A percentile compares a stretch with the other conserved stretches of the same genome.
Evolutionary conservation across 2,888 invertebrate species (phyloP).

Genomic region (Eutolmus rufibarbis): DNA sequence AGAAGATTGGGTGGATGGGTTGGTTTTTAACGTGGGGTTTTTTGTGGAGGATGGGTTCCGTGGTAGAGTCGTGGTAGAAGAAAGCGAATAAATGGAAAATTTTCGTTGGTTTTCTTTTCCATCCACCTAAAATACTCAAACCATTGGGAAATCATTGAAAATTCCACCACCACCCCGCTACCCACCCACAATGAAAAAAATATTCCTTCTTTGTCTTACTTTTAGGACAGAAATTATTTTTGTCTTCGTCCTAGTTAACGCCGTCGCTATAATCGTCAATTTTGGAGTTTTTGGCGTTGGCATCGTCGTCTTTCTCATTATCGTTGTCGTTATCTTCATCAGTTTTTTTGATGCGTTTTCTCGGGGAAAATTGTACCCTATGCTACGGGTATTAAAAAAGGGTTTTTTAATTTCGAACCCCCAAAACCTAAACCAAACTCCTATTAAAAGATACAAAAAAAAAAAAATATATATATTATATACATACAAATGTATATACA

Average conservation of each 20-base stretch:
- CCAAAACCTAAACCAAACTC: background rate
- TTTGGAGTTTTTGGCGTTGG: background rate
- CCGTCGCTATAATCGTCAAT: background rate
- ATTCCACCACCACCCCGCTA: too few relatives aligned
- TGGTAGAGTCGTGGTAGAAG: background rate
- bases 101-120: background rate
- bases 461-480: too few relatives aligned
- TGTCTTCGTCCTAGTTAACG: background rate
- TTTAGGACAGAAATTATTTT: background rate
- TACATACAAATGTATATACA: too few relatives aligned
- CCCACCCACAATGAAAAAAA: background rate
- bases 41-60: too few relatives aligned
- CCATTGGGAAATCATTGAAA: too few relatives aligned
- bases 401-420: background rate
- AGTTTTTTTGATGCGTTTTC: background rate
- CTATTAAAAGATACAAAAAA: too few relatives aligned
- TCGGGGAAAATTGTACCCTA: background rate
- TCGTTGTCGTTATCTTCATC: background rate
- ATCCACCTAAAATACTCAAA: background rate
- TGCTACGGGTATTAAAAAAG: background rate
- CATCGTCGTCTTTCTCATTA: background rate
- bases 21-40: too few relatives aligned
- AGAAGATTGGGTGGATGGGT: background rate
- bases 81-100: background rate
- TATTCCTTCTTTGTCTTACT: background rate